Conservation (phyloP, 2,113 vertebrate species). For the Mohoua ochrocephala region DNA sequence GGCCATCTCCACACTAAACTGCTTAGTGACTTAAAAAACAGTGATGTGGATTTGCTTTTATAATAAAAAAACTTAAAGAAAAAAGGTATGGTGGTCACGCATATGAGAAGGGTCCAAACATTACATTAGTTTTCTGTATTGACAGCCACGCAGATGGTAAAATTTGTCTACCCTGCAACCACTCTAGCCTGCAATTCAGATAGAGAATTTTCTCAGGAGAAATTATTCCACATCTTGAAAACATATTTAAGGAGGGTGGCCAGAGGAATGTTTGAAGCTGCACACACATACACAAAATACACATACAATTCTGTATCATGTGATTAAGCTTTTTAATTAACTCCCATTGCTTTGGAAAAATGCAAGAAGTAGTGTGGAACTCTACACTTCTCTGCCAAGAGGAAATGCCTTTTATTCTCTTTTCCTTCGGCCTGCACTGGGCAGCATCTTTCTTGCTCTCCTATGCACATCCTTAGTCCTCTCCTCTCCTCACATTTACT, state of each 20-base stretch:
- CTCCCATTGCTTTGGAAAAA: background rate
- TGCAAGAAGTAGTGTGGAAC: background rate
- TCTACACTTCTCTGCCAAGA: background rate
- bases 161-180: background rate
- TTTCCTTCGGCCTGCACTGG: background rate
- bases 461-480: background rate
- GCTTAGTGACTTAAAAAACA: background rate
- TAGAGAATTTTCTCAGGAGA: background rate
- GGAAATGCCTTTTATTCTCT: background rate
- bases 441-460: background rate
- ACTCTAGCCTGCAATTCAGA: background rate
- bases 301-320: background rate
- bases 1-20: background rate
- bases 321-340: background rate
- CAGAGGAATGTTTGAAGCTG: background rate
- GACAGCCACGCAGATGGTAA: background rate
- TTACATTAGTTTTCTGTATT: background rate
- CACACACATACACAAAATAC: background rate
- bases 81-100: background rate
- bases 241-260: background rate
- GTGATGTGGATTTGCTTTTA: background rate
- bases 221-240: background rate
- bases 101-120: background rate
- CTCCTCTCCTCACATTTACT: background rate
- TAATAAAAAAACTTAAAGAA: background rate